These are phyloP conservation scores for Brachypterus glaber DNA, from an alignment of 2,888 invertebrate species.

Conservation along the genomic window DNA sequence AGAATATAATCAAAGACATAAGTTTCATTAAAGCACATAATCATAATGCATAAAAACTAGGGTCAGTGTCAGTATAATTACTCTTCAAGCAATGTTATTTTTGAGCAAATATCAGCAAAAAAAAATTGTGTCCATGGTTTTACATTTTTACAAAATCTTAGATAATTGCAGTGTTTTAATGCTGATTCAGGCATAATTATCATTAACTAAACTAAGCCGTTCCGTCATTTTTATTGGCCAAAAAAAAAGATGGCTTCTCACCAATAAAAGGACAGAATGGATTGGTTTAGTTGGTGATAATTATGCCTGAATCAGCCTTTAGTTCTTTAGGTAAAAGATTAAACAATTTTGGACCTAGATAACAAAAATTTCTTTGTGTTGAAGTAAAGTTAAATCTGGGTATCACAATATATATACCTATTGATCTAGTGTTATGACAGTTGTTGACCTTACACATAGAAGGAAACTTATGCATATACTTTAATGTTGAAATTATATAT, in stretches of 20 bases:
- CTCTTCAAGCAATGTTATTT: background rate
- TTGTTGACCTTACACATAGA: background rate
- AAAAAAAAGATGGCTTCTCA: too few species aligned
- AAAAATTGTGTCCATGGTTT: background rate
- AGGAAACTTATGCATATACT: background rate
- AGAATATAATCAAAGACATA: too few species aligned
- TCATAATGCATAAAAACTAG: too few species aligned
- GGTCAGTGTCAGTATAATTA: background rate
- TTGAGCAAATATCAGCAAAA: background rate
- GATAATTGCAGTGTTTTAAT: background rate
- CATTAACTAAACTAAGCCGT: too few species aligned
- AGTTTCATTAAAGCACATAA: too few species aligned
- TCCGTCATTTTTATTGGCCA: too few species aligned
- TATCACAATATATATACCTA: background rate
- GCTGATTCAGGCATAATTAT: too few species aligned
- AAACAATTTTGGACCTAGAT: background rate
- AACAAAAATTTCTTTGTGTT: too few species aligned
- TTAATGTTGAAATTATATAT: background rate
- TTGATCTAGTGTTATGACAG: background rate
- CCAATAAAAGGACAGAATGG: too few species aligned
- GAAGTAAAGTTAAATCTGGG: background rate
- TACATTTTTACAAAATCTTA: background rate
- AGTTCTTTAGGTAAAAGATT: background rate
- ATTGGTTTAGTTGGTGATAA: too few species aligned
- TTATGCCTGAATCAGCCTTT: too few species aligned